A percentile compares a stretch with the other conserved stretches of the same genome.
Evolutionary conservation across 2,113 vertebrate genomes (phyloP).

Genomic region (Harpagus bidentatus): DNA sequence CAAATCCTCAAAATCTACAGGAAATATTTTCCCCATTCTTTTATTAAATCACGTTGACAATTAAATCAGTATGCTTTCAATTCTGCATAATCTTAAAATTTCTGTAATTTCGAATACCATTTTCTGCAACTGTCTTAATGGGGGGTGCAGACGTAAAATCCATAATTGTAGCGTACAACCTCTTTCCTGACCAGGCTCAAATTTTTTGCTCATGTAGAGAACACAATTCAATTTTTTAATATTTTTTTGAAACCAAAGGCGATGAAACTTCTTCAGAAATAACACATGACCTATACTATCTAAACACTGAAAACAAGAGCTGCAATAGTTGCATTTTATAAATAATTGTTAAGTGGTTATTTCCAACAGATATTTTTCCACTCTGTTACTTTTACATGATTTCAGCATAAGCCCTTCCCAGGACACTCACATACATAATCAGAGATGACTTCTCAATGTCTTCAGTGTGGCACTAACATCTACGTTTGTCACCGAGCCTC

Average conservation of each 20-base stretch:
- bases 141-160: background rate
- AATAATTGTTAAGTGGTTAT: background rate
- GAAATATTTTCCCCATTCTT: background rate
- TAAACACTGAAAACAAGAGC: background rate
- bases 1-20: background rate
- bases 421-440: background rate
- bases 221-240: background rate
- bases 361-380: background rate
- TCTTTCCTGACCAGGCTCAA: background rate
- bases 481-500: background rate
- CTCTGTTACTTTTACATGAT: background rate
- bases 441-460: background rate
- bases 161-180: fast-evolving
- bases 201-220: background rate
- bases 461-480: background rate
- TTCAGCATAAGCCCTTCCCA: background rate
- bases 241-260: background rate
- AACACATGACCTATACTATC: background rate
- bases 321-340: background rate
- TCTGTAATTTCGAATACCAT: background rate
- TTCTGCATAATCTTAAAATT: background rate
- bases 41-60: background rate
- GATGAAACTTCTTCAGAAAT: background rate
- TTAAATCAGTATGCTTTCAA: background rate
- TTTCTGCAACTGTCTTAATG: background rate